These are phyloP conservation scores for Lampropteryx suffumata DNA, from an alignment of 2,888 invertebrate species.

Conservation along the genomic window DNA sequence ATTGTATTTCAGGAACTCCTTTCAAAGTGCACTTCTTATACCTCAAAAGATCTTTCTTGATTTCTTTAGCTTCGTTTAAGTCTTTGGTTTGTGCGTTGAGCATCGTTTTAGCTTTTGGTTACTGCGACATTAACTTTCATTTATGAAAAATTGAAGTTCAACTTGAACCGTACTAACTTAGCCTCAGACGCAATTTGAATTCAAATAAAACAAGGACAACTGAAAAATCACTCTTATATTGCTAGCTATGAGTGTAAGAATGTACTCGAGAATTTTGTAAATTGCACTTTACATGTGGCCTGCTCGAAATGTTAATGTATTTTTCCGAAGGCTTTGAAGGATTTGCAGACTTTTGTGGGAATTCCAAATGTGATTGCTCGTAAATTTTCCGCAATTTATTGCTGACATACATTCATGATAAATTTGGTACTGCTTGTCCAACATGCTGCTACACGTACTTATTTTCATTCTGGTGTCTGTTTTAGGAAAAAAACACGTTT, in stretches of 20 bases:
- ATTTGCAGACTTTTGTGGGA: constrained; percentile 9
- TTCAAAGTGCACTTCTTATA: too few species aligned
- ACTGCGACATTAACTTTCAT: too few species aligned
- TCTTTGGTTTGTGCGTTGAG: not conserved
- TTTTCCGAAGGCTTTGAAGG: constrained; percentile 15
- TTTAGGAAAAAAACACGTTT: not conserved
- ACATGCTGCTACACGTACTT: too few species aligned
- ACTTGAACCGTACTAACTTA: constrained; percentile 43
- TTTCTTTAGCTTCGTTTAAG: too few species aligned
- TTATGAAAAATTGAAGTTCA: constrained; percentile 24
- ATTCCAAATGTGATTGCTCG: constrained; percentile 6
- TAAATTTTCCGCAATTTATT: constrained; percentile 4
- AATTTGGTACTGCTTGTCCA: not conserved
- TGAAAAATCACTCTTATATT: not conserved
- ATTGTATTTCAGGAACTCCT: too few species aligned
- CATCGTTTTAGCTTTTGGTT: not conserved
- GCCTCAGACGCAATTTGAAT: constrained; percentile 47
- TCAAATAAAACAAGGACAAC: not conserved
- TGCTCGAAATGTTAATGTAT: constrained; percentile 16
- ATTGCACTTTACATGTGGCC: constrained; percentile 18
- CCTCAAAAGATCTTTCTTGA: too few species aligned
- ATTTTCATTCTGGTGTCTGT: not conserved
- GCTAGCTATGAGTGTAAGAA: not conserved
- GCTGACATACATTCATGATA: constrained; percentile 3
- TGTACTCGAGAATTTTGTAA: not conserved